Conservation (phyloP, 2,113 vertebrate species). For the Manacus vitellinus region DNA sequence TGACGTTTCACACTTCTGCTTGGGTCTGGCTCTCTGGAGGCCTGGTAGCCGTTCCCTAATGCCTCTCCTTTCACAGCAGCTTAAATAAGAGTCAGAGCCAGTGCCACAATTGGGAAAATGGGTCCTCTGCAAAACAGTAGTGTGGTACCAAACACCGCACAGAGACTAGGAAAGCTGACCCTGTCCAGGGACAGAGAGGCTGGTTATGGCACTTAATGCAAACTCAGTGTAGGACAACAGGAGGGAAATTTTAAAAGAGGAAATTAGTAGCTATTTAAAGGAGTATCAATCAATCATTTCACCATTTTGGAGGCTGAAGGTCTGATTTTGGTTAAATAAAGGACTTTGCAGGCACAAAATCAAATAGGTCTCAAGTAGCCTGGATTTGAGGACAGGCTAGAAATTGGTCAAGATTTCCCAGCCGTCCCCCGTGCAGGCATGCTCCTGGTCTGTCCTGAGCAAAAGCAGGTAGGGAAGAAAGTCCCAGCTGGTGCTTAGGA, state of each 20-base stretch:
- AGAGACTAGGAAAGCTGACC: background rate
- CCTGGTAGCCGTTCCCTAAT: background rate
- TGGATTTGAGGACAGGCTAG: background rate
- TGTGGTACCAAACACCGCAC: rapidly evolving
- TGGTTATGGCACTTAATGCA: background rate
- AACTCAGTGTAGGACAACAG: background rate
- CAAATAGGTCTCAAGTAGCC: background rate
- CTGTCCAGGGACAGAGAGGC: background rate
- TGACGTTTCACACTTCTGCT: constrained; percentile 35
- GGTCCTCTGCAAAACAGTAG: background rate
- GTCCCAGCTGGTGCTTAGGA: background rate
- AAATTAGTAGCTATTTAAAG: background rate
- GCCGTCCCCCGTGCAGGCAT: background rate
- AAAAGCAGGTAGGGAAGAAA: background rate
- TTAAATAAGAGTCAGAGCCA: background rate
- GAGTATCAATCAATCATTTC: background rate
- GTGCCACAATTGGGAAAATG: background rate
- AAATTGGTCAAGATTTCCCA: background rate
- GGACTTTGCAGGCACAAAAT: background rate
- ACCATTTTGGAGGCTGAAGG: background rate
- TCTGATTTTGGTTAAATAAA: background rate
- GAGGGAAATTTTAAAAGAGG: background rate
- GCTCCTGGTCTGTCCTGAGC: background rate
- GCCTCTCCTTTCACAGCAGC: background rate
- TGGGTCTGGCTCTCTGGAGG: constrained; percentile 10